Conservation (phyloP, 2,797 vertebrate species). For the Vireo griseus region DNA sequence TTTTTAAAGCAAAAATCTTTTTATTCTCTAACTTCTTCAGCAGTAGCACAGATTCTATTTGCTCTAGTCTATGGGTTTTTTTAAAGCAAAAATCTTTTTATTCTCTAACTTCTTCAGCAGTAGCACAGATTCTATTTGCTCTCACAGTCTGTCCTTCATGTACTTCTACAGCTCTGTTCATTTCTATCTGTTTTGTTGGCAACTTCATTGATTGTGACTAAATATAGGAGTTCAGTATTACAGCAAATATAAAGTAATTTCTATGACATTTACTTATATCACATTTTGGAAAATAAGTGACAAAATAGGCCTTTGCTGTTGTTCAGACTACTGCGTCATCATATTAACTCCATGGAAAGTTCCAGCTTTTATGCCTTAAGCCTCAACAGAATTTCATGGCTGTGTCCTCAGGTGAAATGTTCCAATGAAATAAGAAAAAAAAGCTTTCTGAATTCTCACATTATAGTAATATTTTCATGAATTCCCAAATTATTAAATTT, state of each 20-base stretch:
- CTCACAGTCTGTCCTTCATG: neutral
- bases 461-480: conserved; percentile 31
- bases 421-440: neutral
- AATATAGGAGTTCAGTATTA: neutral
- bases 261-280: neutral
- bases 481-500: conserved; percentile 40
- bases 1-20: neutral
- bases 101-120: neutral
- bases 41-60: neutral
- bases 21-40: neutral
- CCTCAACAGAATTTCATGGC: neutral
- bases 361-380: neutral
- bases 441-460: neutral
- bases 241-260: neutral
- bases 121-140: neutral
- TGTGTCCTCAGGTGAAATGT: neutral
- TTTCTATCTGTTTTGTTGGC: neutral
- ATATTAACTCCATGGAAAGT: neutral
- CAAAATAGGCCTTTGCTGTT: neutral
- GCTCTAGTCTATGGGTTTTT: neutral
- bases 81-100: neutral
- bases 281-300: neutral
- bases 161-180: neutral
- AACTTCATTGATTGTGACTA: neutral
- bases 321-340: neutral